Evolutionary conservation across 2,888 invertebrate species (phyloP).

Genomic region (Gnatocerus cornutus): DNA sequence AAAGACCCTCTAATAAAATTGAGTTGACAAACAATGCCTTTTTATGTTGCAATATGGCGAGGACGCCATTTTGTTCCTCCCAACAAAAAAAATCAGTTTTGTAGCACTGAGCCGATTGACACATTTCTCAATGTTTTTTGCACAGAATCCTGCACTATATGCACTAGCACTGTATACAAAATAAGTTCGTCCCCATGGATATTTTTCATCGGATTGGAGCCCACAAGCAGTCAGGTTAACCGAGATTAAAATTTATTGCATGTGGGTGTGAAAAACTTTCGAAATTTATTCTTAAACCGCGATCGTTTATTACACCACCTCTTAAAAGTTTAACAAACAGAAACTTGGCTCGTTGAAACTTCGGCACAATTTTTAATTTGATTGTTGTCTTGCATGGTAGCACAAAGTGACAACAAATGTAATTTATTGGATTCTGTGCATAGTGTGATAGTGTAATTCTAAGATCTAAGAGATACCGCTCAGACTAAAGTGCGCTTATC

Average conservation of each 20-base stretch:
- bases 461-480: not conserved
- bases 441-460: not conserved
- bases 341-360: slow-evolving; percentile 27
- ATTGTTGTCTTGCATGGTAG: slow-evolving; percentile 11
- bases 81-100: no score
- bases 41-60: slow-evolving; percentile 1
- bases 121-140: slow-evolving; percentile 15
- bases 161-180: not conserved
- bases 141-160: slow-evolving; percentile 2
- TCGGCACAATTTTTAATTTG: slow-evolving; percentile 19
- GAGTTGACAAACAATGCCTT: not conserved
- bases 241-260: slow-evolving; percentile 30
- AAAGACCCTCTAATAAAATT: slow-evolving; percentile 20
- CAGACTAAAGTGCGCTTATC: slow-evolving; percentile 4
- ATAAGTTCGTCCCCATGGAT: no score
- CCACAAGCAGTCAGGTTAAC: slow-evolving; percentile 3
- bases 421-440: not conserved
- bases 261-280: slow-evolving; percentile 21
- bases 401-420: slow-evolving; percentile 3
- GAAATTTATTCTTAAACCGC: slow-evolving; percentile 40
- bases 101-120: not conserved
- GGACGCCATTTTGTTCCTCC: not conserved
- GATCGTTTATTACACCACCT: slow-evolving; percentile 35
- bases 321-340: slow-evolving; percentile 30
- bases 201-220: no score